Conservation (phyloP, 2,888 invertebrate genomes). For the Ditylenchus weischeri region DNA sequence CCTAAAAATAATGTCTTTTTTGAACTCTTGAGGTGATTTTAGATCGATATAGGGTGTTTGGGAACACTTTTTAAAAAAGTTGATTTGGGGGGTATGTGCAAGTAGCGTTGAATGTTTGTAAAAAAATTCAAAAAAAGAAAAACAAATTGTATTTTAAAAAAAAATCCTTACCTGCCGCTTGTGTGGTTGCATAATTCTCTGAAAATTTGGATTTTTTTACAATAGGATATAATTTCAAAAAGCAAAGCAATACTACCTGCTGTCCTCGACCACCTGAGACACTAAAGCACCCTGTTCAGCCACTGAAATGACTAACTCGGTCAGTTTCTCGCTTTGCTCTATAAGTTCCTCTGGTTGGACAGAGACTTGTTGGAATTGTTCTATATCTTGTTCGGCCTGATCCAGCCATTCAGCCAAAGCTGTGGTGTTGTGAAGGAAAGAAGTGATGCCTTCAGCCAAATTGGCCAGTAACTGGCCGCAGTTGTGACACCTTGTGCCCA, state of each 20-base stretch:
- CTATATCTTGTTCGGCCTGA: conserved; percentile 76
- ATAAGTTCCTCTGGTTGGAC: conserved; percentile 85
- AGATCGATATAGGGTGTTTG: too few relatives aligned
- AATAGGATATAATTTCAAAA: too few relatives aligned
- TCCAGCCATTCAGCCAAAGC: conserved; percentile 74
- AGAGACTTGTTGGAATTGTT: conserved; percentile 60
- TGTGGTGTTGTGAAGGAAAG: conserved; percentile 68
- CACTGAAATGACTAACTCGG: conserved; percentile 58
- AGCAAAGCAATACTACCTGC: conserved; percentile 63
- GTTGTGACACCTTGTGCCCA: conserved; percentile 29
- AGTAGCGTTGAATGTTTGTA: too few relatives aligned
- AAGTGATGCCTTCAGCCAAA: conserved; percentile 36
- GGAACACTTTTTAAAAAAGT: too few relatives aligned
- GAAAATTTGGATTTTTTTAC: too few relatives aligned
- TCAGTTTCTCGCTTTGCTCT: conserved; percentile 85
- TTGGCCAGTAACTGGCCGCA: conserved; percentile 37
- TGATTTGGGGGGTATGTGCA: too few relatives aligned
- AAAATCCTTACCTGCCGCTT: conserved; percentile 58
- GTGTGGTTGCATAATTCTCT: conserved; percentile 84
- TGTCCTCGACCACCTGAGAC: conserved; percentile 79
- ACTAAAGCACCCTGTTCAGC: conserved; percentile 26
- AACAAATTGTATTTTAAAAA: too few relatives aligned
- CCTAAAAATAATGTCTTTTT: too few relatives aligned
- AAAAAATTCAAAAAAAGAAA: too few relatives aligned
- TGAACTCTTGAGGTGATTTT: too few relatives aligned